Base-by-base conservation (phyloP, 2,888 invertebrate species). In the Nephrotoma appendiculata region DNA sequence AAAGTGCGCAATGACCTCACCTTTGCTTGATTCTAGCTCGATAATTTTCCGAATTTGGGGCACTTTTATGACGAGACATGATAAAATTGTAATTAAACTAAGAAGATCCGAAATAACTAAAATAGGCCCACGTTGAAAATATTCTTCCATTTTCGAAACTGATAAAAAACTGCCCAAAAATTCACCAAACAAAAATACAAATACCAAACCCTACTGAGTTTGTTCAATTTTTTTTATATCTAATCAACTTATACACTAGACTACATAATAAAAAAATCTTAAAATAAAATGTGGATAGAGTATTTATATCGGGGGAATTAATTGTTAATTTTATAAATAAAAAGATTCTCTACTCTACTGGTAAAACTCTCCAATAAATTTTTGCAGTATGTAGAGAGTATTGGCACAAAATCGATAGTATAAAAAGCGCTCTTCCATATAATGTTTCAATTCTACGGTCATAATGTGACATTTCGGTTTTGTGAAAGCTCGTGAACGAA, bases 61-160 rank as follows among this genome's bases (percentile, higher is more conserved):
- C 86, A 97, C 93, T 93, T 97, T 97, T 88, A 96, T 92, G 88
- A 96, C 93, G 86, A 96, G 92, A 90, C 96, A 96, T 89, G 96
- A 94, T 83, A 94, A 90, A 88, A 97, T 96, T 0, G 96, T 97
- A n/a, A 96, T 91, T 12, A 95, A 90, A 90, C 96, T 96, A 86
- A 96, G 90, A 86, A 93, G 89, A 90, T 95, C 93, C 2, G 94
- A 91, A 41, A 91, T 88, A 86, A 91, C 89, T 31, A 91, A 88
- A 3, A 89, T 88, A n/a, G 90, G 84, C 1, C 91, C 90, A 87
- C 90, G 90, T n/a, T 90, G 89, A 11, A 91, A 88, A 86, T 91
- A 91, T 6, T 88, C 88, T 19, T 71, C 31, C 71, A 71, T 71
- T 71, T 71, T 31, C 19, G 31, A 71, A 31, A 5, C 9, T 9